Conservation (phyloP, 2,797 vertebrate genomes). For the Betta splendens region DNA sequence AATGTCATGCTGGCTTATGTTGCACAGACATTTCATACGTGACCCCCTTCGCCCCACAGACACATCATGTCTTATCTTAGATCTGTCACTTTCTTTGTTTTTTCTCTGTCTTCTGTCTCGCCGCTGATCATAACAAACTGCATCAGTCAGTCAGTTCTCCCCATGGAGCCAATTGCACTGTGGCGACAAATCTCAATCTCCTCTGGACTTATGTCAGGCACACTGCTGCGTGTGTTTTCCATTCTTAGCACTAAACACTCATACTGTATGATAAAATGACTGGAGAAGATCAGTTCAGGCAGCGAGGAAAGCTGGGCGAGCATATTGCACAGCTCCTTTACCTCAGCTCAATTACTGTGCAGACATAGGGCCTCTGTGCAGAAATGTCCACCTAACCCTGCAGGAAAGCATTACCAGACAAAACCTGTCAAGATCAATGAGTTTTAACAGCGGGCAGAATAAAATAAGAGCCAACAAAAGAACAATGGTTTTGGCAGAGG, state of each 20-base stretch:
- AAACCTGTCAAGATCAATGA: conserved; percentile 31
- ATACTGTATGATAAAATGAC: conserved; percentile 67
- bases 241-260: conserved; percentile 49
- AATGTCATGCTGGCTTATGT: conserved; percentile 50
- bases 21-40: no score
- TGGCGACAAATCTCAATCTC: conserved; percentile 55
- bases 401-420: conserved; percentile 15
- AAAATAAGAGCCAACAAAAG: conserved; percentile 49
- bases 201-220: conserved; percentile 38
- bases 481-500: conserved; percentile 50
- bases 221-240: conserved; percentile 44
- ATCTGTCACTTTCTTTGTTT: no score
- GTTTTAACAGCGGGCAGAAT: conserved; percentile 19
- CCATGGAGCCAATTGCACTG: conserved; percentile 19
- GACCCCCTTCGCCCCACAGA: no score
- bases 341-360: conserved; percentile 7
- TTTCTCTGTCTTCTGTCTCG: neutral
- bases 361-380: neutral
- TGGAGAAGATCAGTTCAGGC: conserved; percentile 40
- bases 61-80: no score
- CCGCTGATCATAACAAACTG: conserved; percentile 35
- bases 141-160: conserved; percentile 40
- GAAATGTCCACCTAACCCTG: neutral
- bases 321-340: conserved; percentile 8
- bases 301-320: neutral